Evolutionary conservation across 1,140 invertebrate species (phyloP).

Genomic region (Penaeus indicus): DNA sequence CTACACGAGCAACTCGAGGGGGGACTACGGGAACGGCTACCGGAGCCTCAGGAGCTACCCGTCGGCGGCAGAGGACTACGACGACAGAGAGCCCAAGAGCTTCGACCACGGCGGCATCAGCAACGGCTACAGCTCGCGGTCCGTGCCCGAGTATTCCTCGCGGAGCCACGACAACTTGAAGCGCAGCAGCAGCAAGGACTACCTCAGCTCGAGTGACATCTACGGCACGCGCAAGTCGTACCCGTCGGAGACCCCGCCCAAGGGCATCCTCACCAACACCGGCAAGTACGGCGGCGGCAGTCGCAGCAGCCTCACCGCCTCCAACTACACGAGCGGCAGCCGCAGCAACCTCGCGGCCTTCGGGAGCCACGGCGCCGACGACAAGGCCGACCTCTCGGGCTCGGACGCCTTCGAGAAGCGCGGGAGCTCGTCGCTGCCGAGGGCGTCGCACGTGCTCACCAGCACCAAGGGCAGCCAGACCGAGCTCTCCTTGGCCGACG

Average conservation of each 20-base stretch:
- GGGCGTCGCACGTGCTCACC: neutral
- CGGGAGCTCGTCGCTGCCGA: neutral
- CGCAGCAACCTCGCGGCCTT: conserved; percentile 29
- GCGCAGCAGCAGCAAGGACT: neutral
- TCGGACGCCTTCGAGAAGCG: conserved; percentile 17
- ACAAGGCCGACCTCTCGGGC: neutral
- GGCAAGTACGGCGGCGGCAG: conserved; percentile 39
- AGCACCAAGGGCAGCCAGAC: conserved; percentile 45
- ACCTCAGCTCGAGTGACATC: neutral
- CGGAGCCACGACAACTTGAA: conserved; percentile 1
- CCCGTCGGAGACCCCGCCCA: neutral
- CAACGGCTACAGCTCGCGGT: neutral
- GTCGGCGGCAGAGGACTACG: conserved; percentile 13
- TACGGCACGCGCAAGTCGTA: conserved; percentile 7
- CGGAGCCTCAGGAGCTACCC: conserved; percentile 19
- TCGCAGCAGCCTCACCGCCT: neutral
- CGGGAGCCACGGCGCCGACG: conserved; percentile 18
- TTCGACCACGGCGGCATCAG: neutral
- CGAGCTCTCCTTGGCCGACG: conserved; percentile 21
- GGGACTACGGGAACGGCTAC: conserved; percentile 13
- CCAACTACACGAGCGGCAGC: neutral
- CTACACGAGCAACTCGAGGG: neutral
- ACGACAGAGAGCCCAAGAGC: conserved; percentile 3
- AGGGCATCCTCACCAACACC: conserved; percentile 47
- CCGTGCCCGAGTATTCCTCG: conserved; percentile 13